phyloP scores from a whole-genome alignment of 2,797 vertebrate species.

The Epinephelus coioides region DNA sequence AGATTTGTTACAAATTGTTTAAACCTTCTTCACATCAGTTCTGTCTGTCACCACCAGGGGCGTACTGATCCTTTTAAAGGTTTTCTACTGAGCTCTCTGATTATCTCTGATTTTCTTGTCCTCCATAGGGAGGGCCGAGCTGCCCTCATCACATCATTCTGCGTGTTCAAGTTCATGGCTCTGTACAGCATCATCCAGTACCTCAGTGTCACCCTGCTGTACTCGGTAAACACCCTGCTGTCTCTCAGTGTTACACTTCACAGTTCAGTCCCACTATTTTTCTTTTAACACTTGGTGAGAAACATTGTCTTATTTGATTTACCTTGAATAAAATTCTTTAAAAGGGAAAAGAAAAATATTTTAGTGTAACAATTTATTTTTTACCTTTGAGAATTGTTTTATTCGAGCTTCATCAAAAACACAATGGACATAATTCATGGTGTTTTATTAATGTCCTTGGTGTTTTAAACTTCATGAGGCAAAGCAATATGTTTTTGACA shows the following conservation, averaged over 20 bases:
- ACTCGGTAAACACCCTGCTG: conserved; percentile 89
- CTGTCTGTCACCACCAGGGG: neutral
- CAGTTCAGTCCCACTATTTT: neutral
- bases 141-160: conserved; percentile 97
- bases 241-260: neutral
- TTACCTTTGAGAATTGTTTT: neutral
- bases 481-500: no score
- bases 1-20: neutral
- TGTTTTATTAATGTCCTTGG: no score
- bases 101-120: neutral
- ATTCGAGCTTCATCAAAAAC: neutral
- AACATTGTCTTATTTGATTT: conserved; percentile 14
- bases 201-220: conserved; percentile 94
- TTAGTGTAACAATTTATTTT: neutral
- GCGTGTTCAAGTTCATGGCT: conserved; percentile 99
- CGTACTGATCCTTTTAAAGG: neutral
- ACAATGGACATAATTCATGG: neutral
- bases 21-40: neutral
- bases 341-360: neutral
- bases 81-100: neutral
- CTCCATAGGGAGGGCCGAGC: conserved; percentile 94
- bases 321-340: neutral
- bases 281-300: neutral
- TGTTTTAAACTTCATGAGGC: neutral
- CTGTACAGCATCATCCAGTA: conserved; percentile 99